Base-by-base conservation (phyloP, 1,140 invertebrate species). In the Mizuhopecten yessoensis region DNA sequence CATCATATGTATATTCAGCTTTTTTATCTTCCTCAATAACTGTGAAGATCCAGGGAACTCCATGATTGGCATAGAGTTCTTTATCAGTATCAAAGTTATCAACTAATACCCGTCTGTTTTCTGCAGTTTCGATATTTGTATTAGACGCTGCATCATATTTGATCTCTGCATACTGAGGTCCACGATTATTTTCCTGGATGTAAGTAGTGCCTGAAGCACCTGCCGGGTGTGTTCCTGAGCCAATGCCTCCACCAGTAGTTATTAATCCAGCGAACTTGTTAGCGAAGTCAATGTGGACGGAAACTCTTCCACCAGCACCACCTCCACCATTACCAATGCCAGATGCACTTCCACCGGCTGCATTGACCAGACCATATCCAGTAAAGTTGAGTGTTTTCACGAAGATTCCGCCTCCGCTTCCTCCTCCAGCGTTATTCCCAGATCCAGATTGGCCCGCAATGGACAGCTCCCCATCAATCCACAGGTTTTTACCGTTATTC, bases 121-220 rank as follows among this genome's bases (percentile, higher is more conserved):
- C 88, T 20, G 94, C 94, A 36, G 91, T 90, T 15, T 89, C 86
- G 23, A 87, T 87, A 0, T 91, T 92, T 33, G 87, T 87, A 86
- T 94, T 93, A 10, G 90, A 91, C 0, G 34, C 42, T 45, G 89
- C 91, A 75, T 95, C 92, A 91, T 95, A 95, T 86, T 95, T 95
- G 9, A 95, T 94, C 33, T 95, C 95, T 34, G 93, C 94, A 92
- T 95, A 95, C 90, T 94, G 92, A 34, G 95, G 95, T 29, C 95
- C 95, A 86, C 94, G 91, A n/a, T 91, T 92, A 87, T 94, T 94
- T 91, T 95, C 95, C 49, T 95, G 94, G 20, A 94, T 89, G 86
- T 94, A 95, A 0, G 94, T 94, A 29, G 95, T 95, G 87, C 95
- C 95, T 87, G 95, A 94, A 20, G 95, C 94, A 11, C 95, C 95